Base-by-base conservation (phyloP, 2,113 vertebrate species). In the Erpornis zantholeuca region DNA sequence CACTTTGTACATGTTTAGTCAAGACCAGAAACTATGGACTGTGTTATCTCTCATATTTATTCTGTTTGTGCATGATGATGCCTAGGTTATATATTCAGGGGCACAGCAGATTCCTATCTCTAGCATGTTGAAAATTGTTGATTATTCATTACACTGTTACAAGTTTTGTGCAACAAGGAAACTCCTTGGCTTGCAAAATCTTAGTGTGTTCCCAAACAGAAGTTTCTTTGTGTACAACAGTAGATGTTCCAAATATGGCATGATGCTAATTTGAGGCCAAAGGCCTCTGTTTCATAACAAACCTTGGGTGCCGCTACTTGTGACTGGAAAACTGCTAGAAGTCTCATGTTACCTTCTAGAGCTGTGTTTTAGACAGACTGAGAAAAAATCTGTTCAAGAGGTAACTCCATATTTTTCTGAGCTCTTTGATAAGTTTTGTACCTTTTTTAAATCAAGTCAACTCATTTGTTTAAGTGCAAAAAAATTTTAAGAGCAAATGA, bases 201-300 rank as follows among this genome's bases (percentile, higher is more conserved):
- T 47, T 87, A 85, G 83, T 14, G 64, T 25, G 68, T 70, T 96
- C 87, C 77, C 96, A 88, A 94, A 96, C 93, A 95, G 80, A 97
- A 95, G 60, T 95, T 94, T 96, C 92, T 96, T 91, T 97, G 86
- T 94, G 53, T 90, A 86, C 47, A 86, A 86, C 53, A 63, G 92
- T 90, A 87, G 87, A 75, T 87, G 90, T 95, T 96, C 93, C 95
- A 97, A 96, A 91, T 88, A 75, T 95, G 95, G 96, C 92, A 95
- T 1, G 93, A 92, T 89, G 86, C 44, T 92, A 94, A 96, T 93
- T 94, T 90, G 83, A 97, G 88, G 88, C 69, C 73, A 93, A 95
- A 96, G 91, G 90, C 82, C 96, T 93, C 92, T 88, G 92, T 96
- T 97, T 97, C 93, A 59, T 94, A 97, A 97, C 59, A 95, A 96